phyloP scores from a whole-genome alignment of 1,140 invertebrate genomes.

The Eueides isabella region DNA sequence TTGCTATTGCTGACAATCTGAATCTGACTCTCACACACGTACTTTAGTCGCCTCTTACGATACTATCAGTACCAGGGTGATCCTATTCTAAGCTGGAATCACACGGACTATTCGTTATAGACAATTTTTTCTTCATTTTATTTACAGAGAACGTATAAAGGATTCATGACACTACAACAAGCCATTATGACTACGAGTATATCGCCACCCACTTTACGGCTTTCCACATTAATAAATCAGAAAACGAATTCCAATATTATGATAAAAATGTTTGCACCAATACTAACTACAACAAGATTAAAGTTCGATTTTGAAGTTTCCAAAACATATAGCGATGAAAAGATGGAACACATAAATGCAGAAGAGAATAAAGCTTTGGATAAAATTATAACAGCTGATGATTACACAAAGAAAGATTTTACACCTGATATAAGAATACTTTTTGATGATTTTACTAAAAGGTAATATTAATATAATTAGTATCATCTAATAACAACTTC shows the following conservation, averaged over 20 bases:
- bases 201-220: not conserved
- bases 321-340: slow-evolving; percentile 25
- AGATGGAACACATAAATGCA: not conserved
- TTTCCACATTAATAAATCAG: slow-evolving; percentile 46
- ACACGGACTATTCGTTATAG: not conserved
- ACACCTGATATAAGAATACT: slow-evolving; percentile 38
- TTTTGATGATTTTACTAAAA: slow-evolving; percentile 39
- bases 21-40: too few species aligned
- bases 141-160: not conserved
- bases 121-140: not conserved
- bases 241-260: slow-evolving; percentile 53
- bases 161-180: not conserved
- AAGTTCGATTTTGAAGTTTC: slow-evolving; percentile 29
- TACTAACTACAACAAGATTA: slow-evolving; percentile 24
- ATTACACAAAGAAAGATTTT: slow-evolving; percentile 19
- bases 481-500: too few species aligned
- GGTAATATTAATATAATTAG: slow-evolving; percentile 21
- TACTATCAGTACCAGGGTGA: too few species aligned
- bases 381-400: not conserved
- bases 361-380: slow-evolving; percentile 16
- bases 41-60: too few species aligned
- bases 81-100: too few species aligned
- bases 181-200: not conserved
- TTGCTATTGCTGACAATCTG: too few species aligned
- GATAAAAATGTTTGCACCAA: slow-evolving; percentile 54